phyloP scores from a whole-genome alignment of 2,797 vertebrate species.

The Acomys russatus region DNA sequence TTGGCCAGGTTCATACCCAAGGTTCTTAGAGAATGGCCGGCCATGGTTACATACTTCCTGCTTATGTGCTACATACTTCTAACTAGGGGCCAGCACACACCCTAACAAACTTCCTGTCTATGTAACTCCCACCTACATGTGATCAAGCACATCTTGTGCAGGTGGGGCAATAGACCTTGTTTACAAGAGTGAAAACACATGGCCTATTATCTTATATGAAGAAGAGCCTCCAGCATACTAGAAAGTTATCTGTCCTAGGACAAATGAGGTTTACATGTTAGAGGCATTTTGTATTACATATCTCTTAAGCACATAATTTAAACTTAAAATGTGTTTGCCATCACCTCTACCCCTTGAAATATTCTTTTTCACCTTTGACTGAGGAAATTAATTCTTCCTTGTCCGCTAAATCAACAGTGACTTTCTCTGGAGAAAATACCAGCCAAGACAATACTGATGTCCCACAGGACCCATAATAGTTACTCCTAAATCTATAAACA shows the following conservation, averaged over 20 bases:
- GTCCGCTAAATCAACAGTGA: background rate
- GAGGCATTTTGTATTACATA: too few species aligned
- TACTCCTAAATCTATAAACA: background rate
- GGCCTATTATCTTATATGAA: background rate
- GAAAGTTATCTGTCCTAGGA: background rate
- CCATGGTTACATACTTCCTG: too few species aligned
- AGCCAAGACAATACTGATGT: background rate
- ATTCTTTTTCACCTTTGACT: too few species aligned
- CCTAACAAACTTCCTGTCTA: background rate
- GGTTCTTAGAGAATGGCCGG: background rate
- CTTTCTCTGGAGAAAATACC: background rate
- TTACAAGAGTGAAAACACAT: background rate
- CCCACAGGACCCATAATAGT: background rate
- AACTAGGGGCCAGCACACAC: too few species aligned
- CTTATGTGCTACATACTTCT: too few species aligned
- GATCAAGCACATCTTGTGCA: background rate
- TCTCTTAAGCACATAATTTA: background rate
- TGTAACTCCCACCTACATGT: background rate
- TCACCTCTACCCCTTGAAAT: background rate
- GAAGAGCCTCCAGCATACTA: background rate
- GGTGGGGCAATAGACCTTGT: background rate
- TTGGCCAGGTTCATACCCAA: background rate
- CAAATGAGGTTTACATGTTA: background rate
- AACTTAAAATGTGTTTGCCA: background rate
- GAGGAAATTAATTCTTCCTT: background rate